A percentile compares a stretch with the other conserved stretches of the same genome.
Evolutionary conservation across 2,113 vertebrate genomes (phyloP).

Genomic region (Prietella phreatophila): DNA sequence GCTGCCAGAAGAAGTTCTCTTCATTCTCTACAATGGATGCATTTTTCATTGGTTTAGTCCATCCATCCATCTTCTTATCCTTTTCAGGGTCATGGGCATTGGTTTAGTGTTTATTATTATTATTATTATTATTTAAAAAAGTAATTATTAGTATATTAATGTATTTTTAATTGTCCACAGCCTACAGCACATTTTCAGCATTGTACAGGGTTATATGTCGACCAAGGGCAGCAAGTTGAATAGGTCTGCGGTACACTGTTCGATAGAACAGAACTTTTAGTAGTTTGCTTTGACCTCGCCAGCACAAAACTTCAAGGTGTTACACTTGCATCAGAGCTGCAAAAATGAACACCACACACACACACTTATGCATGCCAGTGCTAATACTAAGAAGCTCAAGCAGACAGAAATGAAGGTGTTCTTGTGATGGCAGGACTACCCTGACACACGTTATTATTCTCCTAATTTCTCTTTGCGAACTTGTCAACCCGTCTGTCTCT

Average conservation of each 20-base stretch:
- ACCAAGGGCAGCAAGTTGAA: neutral
- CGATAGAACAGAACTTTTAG: neutral
- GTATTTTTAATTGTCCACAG: neutral
- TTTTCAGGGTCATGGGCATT: too few species aligned
- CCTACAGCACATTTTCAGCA: neutral
- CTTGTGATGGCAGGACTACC: neutral
- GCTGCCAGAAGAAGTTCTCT: neutral
- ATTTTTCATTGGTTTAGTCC: neutral
- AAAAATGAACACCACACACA: neutral
- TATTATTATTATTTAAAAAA: neutral
- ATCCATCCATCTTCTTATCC: too few species aligned
- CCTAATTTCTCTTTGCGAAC: constrained; percentile 18
- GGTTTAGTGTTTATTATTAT: neutral
- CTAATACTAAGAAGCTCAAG: neutral
- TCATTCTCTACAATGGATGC: neutral
- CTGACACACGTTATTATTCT: constrained; percentile 12
- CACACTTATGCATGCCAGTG: neutral
- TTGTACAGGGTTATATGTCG: neutral
- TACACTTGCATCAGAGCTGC: neutral
- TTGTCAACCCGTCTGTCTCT: constrained; percentile 10
- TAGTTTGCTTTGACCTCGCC: neutral
- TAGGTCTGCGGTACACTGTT: neutral
- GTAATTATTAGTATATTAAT: neutral
- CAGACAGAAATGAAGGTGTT: constrained; percentile 6
- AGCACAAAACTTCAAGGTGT: neutral